Evolutionary conservation across 2,888 invertebrate genomes (phyloP).

Genomic region (Eueremaeus valkanovi): DNA sequence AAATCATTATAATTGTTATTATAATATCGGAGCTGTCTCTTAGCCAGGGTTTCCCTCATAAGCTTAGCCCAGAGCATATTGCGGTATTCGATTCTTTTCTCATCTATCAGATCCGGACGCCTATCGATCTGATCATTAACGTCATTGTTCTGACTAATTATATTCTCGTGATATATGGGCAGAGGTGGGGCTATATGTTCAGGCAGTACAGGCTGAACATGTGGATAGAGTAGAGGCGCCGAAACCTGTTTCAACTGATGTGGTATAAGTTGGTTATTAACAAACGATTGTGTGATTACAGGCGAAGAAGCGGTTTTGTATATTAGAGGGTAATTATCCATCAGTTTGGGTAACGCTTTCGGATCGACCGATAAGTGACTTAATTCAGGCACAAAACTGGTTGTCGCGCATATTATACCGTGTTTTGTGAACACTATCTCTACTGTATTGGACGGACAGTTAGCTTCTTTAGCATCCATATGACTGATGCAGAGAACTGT

Average conservation of each 20-base stretch:
- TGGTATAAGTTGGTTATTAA: no score
- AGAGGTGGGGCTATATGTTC: not conserved
- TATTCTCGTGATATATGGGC: not conserved
- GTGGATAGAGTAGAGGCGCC: no score
- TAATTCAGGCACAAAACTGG: not conserved
- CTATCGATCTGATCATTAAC: conserved; percentile 1
- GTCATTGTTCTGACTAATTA: not conserved
- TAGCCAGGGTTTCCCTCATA: not conserved
- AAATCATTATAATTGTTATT: not conserved
- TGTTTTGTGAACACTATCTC: conserved; percentile 16
- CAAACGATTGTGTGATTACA: no score
- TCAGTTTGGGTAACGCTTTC: not conserved
- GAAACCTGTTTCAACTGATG: no score
- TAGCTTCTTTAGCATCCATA: not conserved
- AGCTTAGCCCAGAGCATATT: conserved; percentile 5
- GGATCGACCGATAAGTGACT: not conserved
- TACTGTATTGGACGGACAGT: conserved; percentile 9
- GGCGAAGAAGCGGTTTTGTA: not conserved
- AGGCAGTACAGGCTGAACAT: not conserved
- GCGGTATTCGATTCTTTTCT: not conserved
- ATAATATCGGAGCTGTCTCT: not conserved
- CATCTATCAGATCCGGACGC: not conserved
- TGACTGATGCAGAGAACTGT: not conserved
- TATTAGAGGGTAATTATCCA: not conserved
- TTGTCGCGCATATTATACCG: conserved; percentile 20